Base-by-base conservation (phyloP, 2,797 vertebrate genomes). In the Macrochelys suwanniensis region DNA sequence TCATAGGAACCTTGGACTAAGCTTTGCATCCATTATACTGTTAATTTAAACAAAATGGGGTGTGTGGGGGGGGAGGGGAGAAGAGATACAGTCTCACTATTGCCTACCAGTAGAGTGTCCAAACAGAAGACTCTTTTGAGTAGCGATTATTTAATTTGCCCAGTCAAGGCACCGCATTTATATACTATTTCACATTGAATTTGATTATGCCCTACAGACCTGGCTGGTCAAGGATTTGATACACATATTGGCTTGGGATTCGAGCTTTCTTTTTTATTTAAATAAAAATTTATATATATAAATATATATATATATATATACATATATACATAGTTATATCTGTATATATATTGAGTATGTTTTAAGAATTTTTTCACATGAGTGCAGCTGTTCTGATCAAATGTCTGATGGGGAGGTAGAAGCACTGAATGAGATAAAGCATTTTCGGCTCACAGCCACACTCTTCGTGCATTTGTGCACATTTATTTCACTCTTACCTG, bases 141-240 rank as follows among this genome's bases (percentile, higher is more conserved):
- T 98, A 98, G 98, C 97, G 85, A 98, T 98, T 98, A 98, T 98
- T 98, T 98, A 98, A 98, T 98, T 98, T 98, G 98, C 98, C 98
- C 98, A 98, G 98, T 98, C 98, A 98, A 98, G 98, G 98, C 98
- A 98, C 98, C 98, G 97, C 98, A 91, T 98, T 98, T 98, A 98
- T 98, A 98, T 98, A 98, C 98, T 99, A 98, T 99, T 99, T 98
- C 98, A 99, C 98, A 99, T 98, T 99, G 98, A 99, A 99, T 99
- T 98, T 98, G 98, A 98, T 98, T 98, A 98, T 98, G 98, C 98
- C 98, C 98, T 98, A 98, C 98, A 98, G 98, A 98, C 98, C 98
- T 98, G 98, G 98, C 98, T 98, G 98, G 98, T 98, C 98, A 98
- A 98, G 98, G 98, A 98, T 98, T 98, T 98, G 98, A 98, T 98